phyloP scores from a whole-genome alignment of 2,888 invertebrate genomes.

The Germaria angustata region DNA sequence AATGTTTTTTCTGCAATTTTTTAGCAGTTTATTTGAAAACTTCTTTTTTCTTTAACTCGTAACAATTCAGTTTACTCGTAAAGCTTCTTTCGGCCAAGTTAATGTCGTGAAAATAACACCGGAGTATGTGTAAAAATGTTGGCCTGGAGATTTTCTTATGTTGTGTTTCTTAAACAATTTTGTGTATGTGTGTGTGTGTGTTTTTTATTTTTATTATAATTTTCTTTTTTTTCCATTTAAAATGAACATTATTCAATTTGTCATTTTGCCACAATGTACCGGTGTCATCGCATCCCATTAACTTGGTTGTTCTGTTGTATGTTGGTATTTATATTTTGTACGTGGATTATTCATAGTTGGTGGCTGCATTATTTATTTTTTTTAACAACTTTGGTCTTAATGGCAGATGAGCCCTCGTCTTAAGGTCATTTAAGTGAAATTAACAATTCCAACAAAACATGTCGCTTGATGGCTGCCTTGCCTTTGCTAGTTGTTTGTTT shows the following conservation, averaged over 20 bases:
- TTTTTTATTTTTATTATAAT: constrained; percentile 3
- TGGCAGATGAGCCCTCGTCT: constrained; percentile 66
- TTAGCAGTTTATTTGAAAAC: background rate
- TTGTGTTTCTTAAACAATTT: constrained; percentile 9
- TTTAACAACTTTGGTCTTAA: constrained; percentile 56
- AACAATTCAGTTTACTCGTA: constrained; percentile 19
- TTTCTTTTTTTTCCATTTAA: constrained; percentile 8
- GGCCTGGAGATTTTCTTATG: constrained; percentile 28
- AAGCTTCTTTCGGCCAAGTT: constrained; percentile 27
- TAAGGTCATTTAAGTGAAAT: constrained; percentile 67
- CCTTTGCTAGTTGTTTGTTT: constrained; percentile 8
- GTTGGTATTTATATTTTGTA: background rate
- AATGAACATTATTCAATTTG: constrained; percentile 63
- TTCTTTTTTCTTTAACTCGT: background rate
- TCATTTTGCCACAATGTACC: constrained; percentile 63
- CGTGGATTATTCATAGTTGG: constrained; percentile 62
- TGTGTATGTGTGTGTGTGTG: background rate
- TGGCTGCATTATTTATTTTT: constrained; percentile 40
- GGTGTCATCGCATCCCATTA: constrained; percentile 57
- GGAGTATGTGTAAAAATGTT: constrained; percentile 33
- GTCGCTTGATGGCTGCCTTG: constrained; percentile 18
- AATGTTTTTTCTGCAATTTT: constrained; percentile 14
- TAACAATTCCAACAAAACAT: constrained; percentile 62
- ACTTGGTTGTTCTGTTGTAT: background rate
- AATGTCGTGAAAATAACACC: constrained; percentile 44